Evolutionary conservation across 2,888 invertebrate genomes (phyloP), one percentile per base, ranked within the genome.

Genomic region (Acleris holmiana): DNA sequence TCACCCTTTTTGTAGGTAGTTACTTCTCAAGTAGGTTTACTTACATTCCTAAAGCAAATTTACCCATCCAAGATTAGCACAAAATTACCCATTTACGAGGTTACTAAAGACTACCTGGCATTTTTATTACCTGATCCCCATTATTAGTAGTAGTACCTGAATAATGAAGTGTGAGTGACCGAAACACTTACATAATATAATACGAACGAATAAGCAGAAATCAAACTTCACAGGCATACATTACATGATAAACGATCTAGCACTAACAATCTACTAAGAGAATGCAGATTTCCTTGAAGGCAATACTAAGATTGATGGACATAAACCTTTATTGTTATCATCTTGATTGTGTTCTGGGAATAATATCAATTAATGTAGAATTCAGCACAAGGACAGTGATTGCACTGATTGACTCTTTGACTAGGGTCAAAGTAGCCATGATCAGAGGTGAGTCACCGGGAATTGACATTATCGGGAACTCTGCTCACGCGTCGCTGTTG

Each of bases 371-470:
- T 55, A 59, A 78, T 73, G 81, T 79, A 73, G 77, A 85, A 89
- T 86, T 85, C 80, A 86, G 89, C 80, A 80, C 89, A 88, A 91
- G 90, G 89, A 85, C 86, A 84, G 80, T 83, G 75, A 74, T 75
- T 84, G 84, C 83, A 86, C 80, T 82, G 78, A 84, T 84, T 85
- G 85, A 83, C 84, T 79, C 80, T 73, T 78, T 82, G 79, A 88
- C 88, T 85, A 82, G 84, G 88, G 91, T 89, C 87, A 91, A 86
- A 89, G 85, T 85, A 88, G 84, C 84, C 84, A 87, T 86, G 83
- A 80, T 74, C 78, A 73, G 74, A 76, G 55, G 21, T 91, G 89
- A 91, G 75, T 91, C 91, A 91, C 75, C 73, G 81, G 84, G 86
- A 83, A 79, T 81, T 77, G 78, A 80, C 77, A 78, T 79, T 83